Evolutionary conservation across 1,140 invertebrate genomes (phyloP).

Genomic region (Grapholita molesta): DNA sequence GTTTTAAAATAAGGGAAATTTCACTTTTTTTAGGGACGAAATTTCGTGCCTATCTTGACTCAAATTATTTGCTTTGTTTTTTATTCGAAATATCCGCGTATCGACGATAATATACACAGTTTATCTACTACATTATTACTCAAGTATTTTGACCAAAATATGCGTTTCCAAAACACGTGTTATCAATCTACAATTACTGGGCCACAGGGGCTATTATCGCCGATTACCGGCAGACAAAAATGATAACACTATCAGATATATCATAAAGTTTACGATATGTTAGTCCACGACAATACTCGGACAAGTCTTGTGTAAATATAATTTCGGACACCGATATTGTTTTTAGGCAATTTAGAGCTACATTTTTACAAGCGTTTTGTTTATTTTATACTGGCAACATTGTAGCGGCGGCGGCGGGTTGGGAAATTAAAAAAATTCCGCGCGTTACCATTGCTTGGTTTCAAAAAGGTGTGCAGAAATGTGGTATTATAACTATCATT

Average conservation of each 20-base stretch:
- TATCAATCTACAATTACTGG: conserved; percentile 24
- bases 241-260: conserved; percentile 56
- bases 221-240: conserved; percentile 57
- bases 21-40: not conserved
- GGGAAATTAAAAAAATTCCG: not conserved
- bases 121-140: not conserved
- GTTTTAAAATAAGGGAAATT: not conserved
- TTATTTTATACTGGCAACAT: conserved; percentile 5
- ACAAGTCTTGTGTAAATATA: conserved; percentile 61
- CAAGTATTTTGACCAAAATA: conserved; percentile 10
- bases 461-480: too few relatives aligned
- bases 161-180: conserved; percentile 18
- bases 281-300: conserved; percentile 40
- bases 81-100: too few relatives aligned
- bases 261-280: conserved; percentile 61
- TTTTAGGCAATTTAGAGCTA: not conserved
- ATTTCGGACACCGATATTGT: conserved; percentile 32
- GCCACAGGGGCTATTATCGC: conserved; percentile 41
- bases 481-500: too few relatives aligned
- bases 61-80: too few relatives aligned
- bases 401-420: not conserved
- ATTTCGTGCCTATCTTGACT: not conserved
- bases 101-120: not conserved
- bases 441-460: too few relatives aligned
- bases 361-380: not conserved